Evolutionary conservation across 2,113 vertebrate genomes (phyloP).

Genomic region (Cyanoderma ruficeps): DNA sequence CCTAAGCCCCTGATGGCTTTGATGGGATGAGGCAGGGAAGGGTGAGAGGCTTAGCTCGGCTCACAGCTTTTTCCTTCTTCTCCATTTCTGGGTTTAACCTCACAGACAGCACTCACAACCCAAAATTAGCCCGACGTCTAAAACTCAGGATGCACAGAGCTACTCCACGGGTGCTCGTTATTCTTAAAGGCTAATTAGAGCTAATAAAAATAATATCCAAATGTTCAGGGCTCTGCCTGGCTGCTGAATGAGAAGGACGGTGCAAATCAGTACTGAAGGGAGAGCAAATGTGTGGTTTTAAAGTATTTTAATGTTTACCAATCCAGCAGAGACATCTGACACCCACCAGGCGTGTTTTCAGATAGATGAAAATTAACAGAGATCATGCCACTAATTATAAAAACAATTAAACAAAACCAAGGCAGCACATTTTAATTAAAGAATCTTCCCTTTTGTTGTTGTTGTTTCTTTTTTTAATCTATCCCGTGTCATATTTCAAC

Average conservation of each 20-base stretch:
- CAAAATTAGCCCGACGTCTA: neutral
- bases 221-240: neutral
- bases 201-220: neutral
- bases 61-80: neutral
- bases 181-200: neutral
- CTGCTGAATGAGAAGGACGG: neutral
- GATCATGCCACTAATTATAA: neutral
- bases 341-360: neutral
- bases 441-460: neutral
- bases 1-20: neutral
- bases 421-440: neutral
- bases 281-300: neutral
- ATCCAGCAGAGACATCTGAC: neutral
- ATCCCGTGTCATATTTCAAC: neutral
- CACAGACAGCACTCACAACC: neutral
- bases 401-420: neutral
- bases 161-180: neutral
- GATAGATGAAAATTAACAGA: neutral
- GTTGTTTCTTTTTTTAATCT: neutral
- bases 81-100: neutral
- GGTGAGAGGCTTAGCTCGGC: neutral
- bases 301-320: neutral
- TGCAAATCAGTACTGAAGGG: neutral
- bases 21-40: conserved; percentile 9
- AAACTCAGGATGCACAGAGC: neutral